Conservation (phyloP, 2,797 vertebrate species). For the Menidia menidia region DNA sequence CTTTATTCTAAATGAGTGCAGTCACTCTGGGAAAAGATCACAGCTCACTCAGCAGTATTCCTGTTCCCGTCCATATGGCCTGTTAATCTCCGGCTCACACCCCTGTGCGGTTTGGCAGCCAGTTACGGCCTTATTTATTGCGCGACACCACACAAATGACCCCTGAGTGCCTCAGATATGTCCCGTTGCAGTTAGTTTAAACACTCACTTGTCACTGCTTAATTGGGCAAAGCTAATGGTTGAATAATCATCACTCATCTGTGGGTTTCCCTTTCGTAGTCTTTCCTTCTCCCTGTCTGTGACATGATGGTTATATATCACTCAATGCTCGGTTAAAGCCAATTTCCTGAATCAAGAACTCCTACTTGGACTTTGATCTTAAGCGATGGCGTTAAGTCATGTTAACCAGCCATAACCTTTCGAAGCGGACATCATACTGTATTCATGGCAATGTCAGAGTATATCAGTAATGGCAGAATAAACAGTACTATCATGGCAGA, state of each 20-base stretch:
- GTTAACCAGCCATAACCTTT: not conserved
- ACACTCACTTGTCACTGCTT: conserved; percentile 73
- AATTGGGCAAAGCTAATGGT: conserved; percentile 66
- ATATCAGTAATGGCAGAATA: not conserved
- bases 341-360: conserved; percentile 53
- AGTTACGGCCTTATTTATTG: conserved; percentile 75
- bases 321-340: conserved; percentile 49
- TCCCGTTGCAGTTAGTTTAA: conserved; percentile 71
- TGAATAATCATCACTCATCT: conserved; percentile 64
- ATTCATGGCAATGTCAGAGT: not conserved
- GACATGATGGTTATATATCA: conserved; percentile 44
- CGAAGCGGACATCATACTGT: conserved; percentile 4
- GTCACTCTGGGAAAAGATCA: conserved; percentile 52
- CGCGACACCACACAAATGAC: conserved; percentile 61
- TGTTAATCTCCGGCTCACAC: conserved; percentile 61
- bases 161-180: conserved; percentile 66
- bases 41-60: conserved; percentile 44
- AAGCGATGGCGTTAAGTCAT: not conserved
- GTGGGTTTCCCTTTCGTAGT: conserved; percentile 17
- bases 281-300: conserved; percentile 17
- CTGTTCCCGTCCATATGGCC: conserved; percentile 67
- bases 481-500: conserved; percentile 5
- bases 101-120: conserved; percentile 51
- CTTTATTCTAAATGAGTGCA: conserved; percentile 64
- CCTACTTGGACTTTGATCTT: conserved; percentile 39